These are phyloP conservation scores for Dunckerocampus dactyliophorus DNA, from an alignment of 2,113 vertebrate genomes.

Conservation along the genomic window DNA sequence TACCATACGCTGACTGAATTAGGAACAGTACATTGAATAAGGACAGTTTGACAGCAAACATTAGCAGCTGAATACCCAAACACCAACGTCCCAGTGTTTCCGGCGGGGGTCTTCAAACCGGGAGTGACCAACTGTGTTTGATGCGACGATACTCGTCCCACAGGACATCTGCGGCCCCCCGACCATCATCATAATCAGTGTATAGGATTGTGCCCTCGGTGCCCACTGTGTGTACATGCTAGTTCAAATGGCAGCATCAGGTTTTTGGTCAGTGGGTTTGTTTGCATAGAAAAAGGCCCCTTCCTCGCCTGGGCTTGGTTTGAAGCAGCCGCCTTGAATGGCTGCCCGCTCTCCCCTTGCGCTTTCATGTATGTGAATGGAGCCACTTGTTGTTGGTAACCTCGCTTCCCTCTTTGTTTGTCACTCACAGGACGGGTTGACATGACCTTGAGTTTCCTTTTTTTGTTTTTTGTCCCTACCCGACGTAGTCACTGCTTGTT, in stretches of 20 bases:
- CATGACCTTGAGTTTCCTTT: conserved; percentile 51
- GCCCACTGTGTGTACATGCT: conserved; percentile 62
- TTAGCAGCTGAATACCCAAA: conserved; percentile 31
- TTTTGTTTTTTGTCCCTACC: conserved; percentile 6
- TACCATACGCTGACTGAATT: conserved; percentile 44
- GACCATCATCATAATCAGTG: conserved; percentile 55
- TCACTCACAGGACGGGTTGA: conserved; percentile 57
- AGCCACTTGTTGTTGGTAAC: conserved; percentile 69
- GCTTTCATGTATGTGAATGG: conserved; percentile 72
- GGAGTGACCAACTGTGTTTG: conserved; percentile 36
- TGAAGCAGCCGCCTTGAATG: conserved; percentile 68
- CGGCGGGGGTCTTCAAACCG: conserved; percentile 18
- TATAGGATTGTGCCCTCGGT: conserved; percentile 56
- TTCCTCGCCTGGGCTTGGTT: conserved; percentile 51
- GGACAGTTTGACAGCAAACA: conserved; percentile 39
- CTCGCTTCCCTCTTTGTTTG: conserved; percentile 70
- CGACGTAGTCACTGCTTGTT: conserved; percentile 41
- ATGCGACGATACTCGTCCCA: conserved; percentile 52
- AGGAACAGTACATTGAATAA: conserved; percentile 32
- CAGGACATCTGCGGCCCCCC: conserved; percentile 45
- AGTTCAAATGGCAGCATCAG: conserved; percentile 60
- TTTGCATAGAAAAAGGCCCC: conserved; percentile 68
- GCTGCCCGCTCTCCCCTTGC: conserved; percentile 57
- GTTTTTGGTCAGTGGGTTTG: conserved; percentile 64
- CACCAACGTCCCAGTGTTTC: conserved; percentile 13